Percentiles rank a stretch among this genome's conserved stretches.
These are phyloP conservation scores for Harpalus rufipes DNA, from an alignment of 2,888 invertebrate genomes.

Conservation along the genomic window DNA sequence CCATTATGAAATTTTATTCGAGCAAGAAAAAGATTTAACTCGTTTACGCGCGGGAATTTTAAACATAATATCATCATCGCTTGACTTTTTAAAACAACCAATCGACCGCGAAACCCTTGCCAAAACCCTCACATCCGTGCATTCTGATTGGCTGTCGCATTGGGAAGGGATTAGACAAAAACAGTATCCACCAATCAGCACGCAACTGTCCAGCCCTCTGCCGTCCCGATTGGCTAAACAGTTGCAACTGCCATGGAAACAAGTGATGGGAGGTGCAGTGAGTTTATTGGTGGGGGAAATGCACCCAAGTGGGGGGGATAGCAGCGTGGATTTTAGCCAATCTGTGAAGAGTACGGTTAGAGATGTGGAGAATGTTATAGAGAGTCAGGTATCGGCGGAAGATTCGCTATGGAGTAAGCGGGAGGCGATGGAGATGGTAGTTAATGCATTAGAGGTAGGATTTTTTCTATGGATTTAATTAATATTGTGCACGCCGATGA, in stretches of 20 bases:
- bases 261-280: background rate
- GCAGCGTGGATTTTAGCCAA: background rate
- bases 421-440: background rate
- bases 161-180: background rate
- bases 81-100: slow-evolving; percentile 73
- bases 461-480: too few species aligned
- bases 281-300: background rate
- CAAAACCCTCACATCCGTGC: slow-evolving; percentile 70
- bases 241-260: background rate
- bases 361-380: background rate
- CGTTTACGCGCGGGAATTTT: slow-evolving; percentile 71
- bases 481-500: too few species aligned
- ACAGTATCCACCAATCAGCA: background rate
- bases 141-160: slow-evolving; percentile 72
- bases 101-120: background rate
- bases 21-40: slow-evolving; percentile 70
- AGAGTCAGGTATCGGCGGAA: background rate
- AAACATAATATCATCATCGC: background rate
- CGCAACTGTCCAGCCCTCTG: background rate
- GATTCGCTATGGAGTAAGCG: background rate
- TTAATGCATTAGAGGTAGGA: background rate
- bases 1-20: slow-evolving; percentile 69
- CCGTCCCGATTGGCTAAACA: background rate
- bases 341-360: background rate
- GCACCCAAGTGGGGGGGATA: background rate